Conservation (phyloP, 1,140 invertebrate species). For the Monomorium pharaonis region DNA sequence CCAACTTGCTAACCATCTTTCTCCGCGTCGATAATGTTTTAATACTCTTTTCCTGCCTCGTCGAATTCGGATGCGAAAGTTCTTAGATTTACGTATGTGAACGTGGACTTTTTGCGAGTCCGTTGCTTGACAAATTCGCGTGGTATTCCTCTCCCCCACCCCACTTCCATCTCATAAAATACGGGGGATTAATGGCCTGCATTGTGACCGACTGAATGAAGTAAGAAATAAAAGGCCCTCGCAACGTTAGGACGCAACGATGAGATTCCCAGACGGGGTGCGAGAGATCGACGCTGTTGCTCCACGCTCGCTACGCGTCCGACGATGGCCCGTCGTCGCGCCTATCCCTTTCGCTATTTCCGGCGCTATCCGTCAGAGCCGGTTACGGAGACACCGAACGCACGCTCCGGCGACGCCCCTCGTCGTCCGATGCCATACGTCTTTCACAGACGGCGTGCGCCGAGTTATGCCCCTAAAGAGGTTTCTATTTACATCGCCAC, state of each 20-base stretch:
- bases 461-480: slow-evolving; percentile 83
- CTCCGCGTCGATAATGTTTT: not conserved
- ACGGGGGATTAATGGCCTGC: not conserved
- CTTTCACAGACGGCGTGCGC: slow-evolving; percentile 81
- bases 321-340: slow-evolving; percentile 46
- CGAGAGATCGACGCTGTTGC: slow-evolving; percentile 39
- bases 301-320: not conserved
- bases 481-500: slow-evolving; percentile 82
- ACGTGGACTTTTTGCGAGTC: not conserved
- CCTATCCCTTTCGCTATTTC: slow-evolving; percentile 81
- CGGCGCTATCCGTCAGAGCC: slow-evolving; percentile 83
- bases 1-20: not conserved
- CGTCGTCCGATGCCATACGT: slow-evolving; percentile 76
- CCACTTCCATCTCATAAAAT: not conserved
- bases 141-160: not conserved
- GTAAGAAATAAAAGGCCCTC: not conserved
- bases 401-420: slow-evolving; percentile 76
- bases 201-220: not conserved
- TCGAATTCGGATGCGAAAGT: not conserved
- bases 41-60: not conserved
- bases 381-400: slow-evolving; percentile 80
- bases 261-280: slow-evolving; percentile 52
- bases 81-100: not conserved
- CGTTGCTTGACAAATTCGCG: not conserved
- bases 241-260: too few relatives aligned